Base-by-base conservation (phyloP, 2,797 vertebrate species). In the Buceros bicornis region DNA sequence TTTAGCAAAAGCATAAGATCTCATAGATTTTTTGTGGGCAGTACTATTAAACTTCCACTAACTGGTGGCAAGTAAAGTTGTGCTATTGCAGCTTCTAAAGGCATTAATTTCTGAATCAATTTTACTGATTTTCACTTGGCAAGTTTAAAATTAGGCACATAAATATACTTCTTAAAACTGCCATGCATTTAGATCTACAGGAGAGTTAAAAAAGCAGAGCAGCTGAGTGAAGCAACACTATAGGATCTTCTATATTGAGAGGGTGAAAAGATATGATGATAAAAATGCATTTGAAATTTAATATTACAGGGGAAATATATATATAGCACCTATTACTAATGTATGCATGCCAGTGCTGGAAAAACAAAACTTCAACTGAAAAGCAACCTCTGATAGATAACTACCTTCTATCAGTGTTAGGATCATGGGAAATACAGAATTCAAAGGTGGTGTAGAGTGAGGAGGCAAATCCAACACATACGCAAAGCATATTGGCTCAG, bases 201-300 rank as follows among this genome's bases (percentile, higher is more conserved):
- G 6, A 79, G 29, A 80, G 25, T 65, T 92, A 45, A 94, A 96
- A 94, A 86, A 67, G 47, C 24, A 91, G 26, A 90, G 56, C 73
- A 88, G 82, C 62, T 91, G 89, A 94, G 21, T 84, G 85, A 74
- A 92, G 31, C 19, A 73, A 56, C 74, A 35, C 10, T 18, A 47
- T 74, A 85, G 19, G 16, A 31, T 65, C 16, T 79, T 94, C 83
- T 92, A 82, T 88, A 94, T 4, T 83, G 80, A 91, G 85, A 48
- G 10, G 6, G 5, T 47, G 26, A 83, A 81, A 33, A 88, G 11
- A 65, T 28, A 3, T 11, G 45, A 72, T 77, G 56, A 86, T 78
- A 86, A 83, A 94, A 90, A 83, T 72, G 24, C 24, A 83, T 74
- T 71, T 94, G 65, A 93, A 95, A 93, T 86, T 69, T 79, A 83